A percentile compares a stretch with the other conserved stretches of the same genome.
Evolutionary conservation across 2,797 vertebrate species (phyloP).

Genomic region (Potorous gilbertii): DNA sequence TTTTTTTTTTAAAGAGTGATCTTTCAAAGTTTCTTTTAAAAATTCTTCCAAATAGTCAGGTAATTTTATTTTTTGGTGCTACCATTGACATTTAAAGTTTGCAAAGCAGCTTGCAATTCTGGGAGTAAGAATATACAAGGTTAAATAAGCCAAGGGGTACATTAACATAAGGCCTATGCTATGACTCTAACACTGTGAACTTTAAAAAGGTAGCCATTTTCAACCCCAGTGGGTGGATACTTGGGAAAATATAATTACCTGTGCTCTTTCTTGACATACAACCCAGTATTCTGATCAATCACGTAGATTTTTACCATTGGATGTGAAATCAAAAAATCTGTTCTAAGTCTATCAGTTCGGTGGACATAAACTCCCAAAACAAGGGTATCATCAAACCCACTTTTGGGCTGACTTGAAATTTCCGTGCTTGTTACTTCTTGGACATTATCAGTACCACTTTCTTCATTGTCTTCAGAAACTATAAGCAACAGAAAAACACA

Average conservation of each 20-base stretch:
- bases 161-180: neutral
- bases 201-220: slow-evolving; percentile 34
- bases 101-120: neutral
- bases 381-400: slow-evolving; percentile 88
- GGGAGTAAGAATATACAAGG: slow-evolving; percentile 27
- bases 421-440: slow-evolving; percentile 75
- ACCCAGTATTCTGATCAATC: slow-evolving; percentile 91
- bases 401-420: slow-evolving; percentile 77
- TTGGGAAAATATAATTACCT: slow-evolving; percentile 85
- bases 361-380: slow-evolving; percentile 95
- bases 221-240: slow-evolving; percentile 10
- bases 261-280: slow-evolving; percentile 94
- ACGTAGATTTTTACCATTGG: slow-evolving; percentile 97
- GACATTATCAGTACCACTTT: slow-evolving; percentile 70
- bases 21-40: neutral
- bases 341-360: slow-evolving; percentile 92
- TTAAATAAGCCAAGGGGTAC: neutral
- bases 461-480: slow-evolving; percentile 76
- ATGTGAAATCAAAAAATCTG: slow-evolving; percentile 91
- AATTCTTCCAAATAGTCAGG: slow-evolving; percentile 25
- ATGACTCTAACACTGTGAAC: neutral
- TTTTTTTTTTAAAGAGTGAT: slow-evolving; percentile 35
- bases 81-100: neutral
- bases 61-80: slow-evolving; percentile 30
- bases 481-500: slow-evolving; percentile 51